Evolutionary conservation across 2,888 invertebrate genomes (phyloP), one percentile per base, ranked within the genome.

Genomic region (Lycaena phlaeas): DNA sequence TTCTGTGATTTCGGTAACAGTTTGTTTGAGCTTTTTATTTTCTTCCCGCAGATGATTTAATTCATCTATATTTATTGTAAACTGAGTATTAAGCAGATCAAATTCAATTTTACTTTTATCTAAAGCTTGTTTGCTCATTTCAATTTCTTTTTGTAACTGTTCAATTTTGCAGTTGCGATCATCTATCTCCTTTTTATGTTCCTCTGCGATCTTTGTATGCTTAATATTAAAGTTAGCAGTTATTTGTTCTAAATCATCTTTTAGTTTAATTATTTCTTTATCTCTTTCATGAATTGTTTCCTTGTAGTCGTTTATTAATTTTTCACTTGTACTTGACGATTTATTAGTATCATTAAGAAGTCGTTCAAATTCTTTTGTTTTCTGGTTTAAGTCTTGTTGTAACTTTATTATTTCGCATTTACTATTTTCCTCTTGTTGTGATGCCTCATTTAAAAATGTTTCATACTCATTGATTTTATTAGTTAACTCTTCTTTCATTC

Each of bases 221-320:
- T 79, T 79, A 2, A 82, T 84, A 50, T 84, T 82, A 45, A 84
- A 84, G 54, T 70, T 79, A 7, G 84, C 82, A 18, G 81, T 77
- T 44, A 72, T 63, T 59, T 78, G 66, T 48, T 78, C 78, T 40
- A 85, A 74, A 52, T 88, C 86, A 42, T 74, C 72, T 54, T 78
- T 76, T 3, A 87, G 59, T 60, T 81, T 85, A 36, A 86, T 77
- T 17, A 85, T 77, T 59, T 86, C 86, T 56, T 82, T 84, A 52
- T 87, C 86, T 54, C 86, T 82, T 53, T 87, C 86, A 45, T 82
- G 81, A 29, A 87, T 65, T 3, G 76, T 75, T 56, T 82, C 76
- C 48, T 85, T 78, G 51, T 73, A 84, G 54, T 87, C 85, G 48
- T 61, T 68, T 9, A 79, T 64, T 10, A 86, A 57, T 56, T 75